Evolutionary conservation across 1,140 invertebrate species (phyloP), one percentile per base, ranked within the genome.

Genomic region (Eurosta solidaginis): DNA sequence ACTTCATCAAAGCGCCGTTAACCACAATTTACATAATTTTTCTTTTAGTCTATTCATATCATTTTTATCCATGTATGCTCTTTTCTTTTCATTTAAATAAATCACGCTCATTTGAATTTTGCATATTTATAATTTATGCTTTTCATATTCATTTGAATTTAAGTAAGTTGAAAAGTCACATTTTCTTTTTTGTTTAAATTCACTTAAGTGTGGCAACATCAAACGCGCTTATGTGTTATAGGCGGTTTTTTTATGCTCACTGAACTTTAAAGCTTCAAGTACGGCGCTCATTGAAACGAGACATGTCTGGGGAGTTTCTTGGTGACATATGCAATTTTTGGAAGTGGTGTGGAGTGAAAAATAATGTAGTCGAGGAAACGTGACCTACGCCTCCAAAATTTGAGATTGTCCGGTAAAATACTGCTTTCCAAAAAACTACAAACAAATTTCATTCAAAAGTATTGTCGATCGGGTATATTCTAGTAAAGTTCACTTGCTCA

Each of bases 171-270:
- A 22, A 6, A 22, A 22, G 22, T 36, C 17, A 40, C 22, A 40
- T 40, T 27, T 59, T 63, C 40, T 9, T 63, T 68, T 68, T 68
- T 68, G 59, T 68, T 68, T 40, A 68, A 68, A 40, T 29, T 68
- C 59, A 68, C 59, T 68, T 68, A 68, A 68, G 33, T 68, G 59
- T 68, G 59, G 59, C 59, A 36, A 68, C 59, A 68, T 68, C 59
- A 68, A 68, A 40, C 10, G 29, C 17, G n/a, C n/a, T n/a, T n/a
- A n/a, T n/a, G n/a, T n/a, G n/a, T 36, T n/a, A 20, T 25, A 54
- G 50, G 12, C 22, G 20, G 20, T 3, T 54, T 54, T 54, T 54
- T 20, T 54, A 9, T 27, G 22, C 50, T 54, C 22, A 54, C 9
- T 25, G 1, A 7, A 25, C 50, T 10, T 54, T 54, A 25, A 25